Percentiles rank a stretch among this genome's conserved stretches.
These are phyloP conservation scores for Mystacides longicornis DNA, from an alignment of 2,888 invertebrate species.

Conservation along the genomic window DNA sequence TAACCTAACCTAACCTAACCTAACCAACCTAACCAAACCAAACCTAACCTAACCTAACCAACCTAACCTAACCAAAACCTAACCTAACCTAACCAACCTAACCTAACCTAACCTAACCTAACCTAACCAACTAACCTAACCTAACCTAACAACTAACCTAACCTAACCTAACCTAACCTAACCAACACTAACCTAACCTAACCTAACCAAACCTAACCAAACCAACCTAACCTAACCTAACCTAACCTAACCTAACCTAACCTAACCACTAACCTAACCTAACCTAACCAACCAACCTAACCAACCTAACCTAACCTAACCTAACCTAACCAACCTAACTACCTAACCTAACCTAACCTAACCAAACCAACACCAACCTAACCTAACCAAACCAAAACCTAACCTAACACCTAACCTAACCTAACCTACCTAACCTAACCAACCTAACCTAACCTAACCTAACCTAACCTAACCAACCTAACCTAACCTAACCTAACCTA, in stretches of 20 bases:
- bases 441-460: conserved; percentile 19
- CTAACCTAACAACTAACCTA: conserved; percentile 15
- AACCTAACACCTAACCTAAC: conserved; percentile 21
- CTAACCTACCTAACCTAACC: conserved; percentile 19
- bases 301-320: conserved; percentile 21
- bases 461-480: conserved; percentile 18
- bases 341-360: conserved; percentile 21
- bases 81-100: conserved; percentile 12
- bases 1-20: conserved; percentile 2
- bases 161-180: conserved; percentile 15
- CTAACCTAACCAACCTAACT: conserved; percentile 19
- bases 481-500: too few species aligned
- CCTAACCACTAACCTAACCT: conserved; percentile 17
- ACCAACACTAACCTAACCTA: conserved; percentile 10
- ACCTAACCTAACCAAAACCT: conserved; percentile 2
- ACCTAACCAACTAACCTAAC: conserved; percentile 14
- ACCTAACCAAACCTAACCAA: conserved; percentile 10
- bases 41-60: conserved; percentile 3
- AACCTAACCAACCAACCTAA: conserved; percentile 18
- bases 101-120: conserved; percentile 15
- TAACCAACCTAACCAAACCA: background rate
- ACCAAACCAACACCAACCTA: conserved; percentile 20
- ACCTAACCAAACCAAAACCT: conserved; percentile 21
- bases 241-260: conserved; percentile 11
- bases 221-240: conserved; percentile 15